Evolutionary conservation across 2,113 vertebrate species (phyloP), one percentile per base, ranked within the genome.

Genomic region (Garra rufa): DNA sequence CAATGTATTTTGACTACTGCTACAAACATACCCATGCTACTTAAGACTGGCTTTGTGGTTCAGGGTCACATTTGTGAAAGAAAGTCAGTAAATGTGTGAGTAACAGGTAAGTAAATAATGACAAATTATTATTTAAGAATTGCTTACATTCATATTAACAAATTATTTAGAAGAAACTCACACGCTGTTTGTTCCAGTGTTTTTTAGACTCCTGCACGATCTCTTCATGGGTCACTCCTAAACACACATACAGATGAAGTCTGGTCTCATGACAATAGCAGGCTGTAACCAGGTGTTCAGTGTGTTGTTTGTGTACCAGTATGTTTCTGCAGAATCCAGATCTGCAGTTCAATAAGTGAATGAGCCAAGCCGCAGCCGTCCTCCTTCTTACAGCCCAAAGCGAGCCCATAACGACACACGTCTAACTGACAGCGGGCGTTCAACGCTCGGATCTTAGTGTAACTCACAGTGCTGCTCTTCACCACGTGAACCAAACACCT

Each of bases 401-500:
- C 95, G 75, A 96, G 90, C 89, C 95, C 94, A 0, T 97, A 94
- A 3, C 94, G 94, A 93, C 98, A 99, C 89, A 99, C 89, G 0
- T 97, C 96, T 0, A 98, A 93, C 88, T 95, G 94, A 90, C 95
- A 96, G 88, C 92, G 92, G 81, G 94, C 86, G 79, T 95, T 93
- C 89, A 97, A 94, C 13, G 96, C 96, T 19, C 98, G 96, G 69
- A 99, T 94, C 94, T 99, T 99, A 63, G 90, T 95, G 91, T 97
- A 97, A 83, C 93, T 95, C 85, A 97, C 91, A 30, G 75, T 38
- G 9, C 93, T 95, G 80, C 93, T 95, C 89, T 92, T 96, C 86
- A 96, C 91, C 8, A 96, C 95, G 85, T 98, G 98, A 50, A 96
- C 97, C 90, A 99, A 92, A 93, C 97, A 99, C 92, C 98, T 99